Evolutionary conservation across 2,797 vertebrate species (phyloP), one percentile per base, ranked within the genome.

Genomic region (Cirrhinus molitorella): DNA sequence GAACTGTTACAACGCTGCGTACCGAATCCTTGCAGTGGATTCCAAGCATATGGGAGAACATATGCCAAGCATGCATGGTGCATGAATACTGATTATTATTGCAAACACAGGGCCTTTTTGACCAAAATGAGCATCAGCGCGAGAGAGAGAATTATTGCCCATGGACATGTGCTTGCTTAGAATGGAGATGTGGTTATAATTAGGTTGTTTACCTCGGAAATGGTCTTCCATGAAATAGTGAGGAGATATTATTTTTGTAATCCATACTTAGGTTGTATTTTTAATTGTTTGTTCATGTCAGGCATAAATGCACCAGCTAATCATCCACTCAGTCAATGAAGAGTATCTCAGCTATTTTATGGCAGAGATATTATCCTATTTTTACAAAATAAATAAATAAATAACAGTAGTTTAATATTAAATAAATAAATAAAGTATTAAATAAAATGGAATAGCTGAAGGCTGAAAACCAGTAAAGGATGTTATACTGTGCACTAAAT

Each of bases 41-140:
- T 90, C 76, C 66, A 87, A 89, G 89, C 92, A 92, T 93, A 91
- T 94, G 90, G 81, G 84, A 55, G 57, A 85, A 72, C 91, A 89
- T 92, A 91, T 92, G 89, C 87, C 88, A 40, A 75, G 85, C 82
- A 81, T 91, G 86, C 86, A 89, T 85, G 81, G 87, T 81, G 80
- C 85, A 88, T 78, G 88, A 89, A 91, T 89, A 88, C 86, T 89
- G 86, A 90, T 92, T 88, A 79, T 86, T 87, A 91, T 89, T 82
- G 83, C 81, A 86, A 88, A 87, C 81, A 82, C 71, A 53, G 45
- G 86, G 77, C 88, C 87, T 89, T 89, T 85, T 80, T 87, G 80
- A 90, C 84, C 83, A 80, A 85, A 85, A 43, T 67, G n/a, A 65
- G 65, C 66, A 31, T 68, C 67, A 47, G 34, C 80, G 57, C 87